These are phyloP conservation scores for Telmatherina bonti DNA, from an alignment of 2,797 vertebrate genomes.

Conservation along the genomic window DNA sequence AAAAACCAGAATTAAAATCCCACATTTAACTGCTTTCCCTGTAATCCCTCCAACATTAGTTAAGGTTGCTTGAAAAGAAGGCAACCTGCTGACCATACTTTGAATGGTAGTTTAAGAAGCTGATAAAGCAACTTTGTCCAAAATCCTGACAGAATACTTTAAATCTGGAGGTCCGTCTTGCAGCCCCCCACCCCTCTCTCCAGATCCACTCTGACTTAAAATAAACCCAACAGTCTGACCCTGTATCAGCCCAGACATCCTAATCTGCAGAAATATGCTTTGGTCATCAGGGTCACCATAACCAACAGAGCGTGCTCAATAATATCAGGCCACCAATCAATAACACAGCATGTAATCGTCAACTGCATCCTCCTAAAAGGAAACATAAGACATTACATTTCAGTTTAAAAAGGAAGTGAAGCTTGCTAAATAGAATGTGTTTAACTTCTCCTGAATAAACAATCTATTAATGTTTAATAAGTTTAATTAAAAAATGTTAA, in stretches of 20 bases:
- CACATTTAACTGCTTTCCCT: too few relatives aligned
- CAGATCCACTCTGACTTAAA: slow-evolving; percentile 24
- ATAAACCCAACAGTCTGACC: slow-evolving; percentile 49
- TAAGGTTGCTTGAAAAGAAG: too few relatives aligned
- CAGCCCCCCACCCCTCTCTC: background rate
- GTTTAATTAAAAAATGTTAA: too few relatives aligned
- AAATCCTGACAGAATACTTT: background rate
- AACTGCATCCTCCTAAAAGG: background rate
- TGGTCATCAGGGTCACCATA: slow-evolving; percentile 20
- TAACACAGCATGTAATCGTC: background rate
- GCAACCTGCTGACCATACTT: background rate
- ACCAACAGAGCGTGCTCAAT: slow-evolving; percentile 11
- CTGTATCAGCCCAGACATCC: slow-evolving; percentile 36
- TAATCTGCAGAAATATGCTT: slow-evolving; percentile 50
- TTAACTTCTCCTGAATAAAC: background rate
- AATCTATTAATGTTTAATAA: too few relatives aligned
- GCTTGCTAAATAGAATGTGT: background rate
- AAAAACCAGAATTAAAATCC: background rate
- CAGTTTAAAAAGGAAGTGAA: background rate
- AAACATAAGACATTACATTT: background rate
- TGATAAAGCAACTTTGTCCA: background rate
- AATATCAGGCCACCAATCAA: background rate
- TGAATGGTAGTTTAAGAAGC: background rate
- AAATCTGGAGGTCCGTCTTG: background rate
- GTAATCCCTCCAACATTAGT: too few relatives aligned